Evolutionary conservation across 2,113 vertebrate species (phyloP), one percentile per base, ranked within the genome.

Genomic region (Oncorhynchus masou): DNA sequence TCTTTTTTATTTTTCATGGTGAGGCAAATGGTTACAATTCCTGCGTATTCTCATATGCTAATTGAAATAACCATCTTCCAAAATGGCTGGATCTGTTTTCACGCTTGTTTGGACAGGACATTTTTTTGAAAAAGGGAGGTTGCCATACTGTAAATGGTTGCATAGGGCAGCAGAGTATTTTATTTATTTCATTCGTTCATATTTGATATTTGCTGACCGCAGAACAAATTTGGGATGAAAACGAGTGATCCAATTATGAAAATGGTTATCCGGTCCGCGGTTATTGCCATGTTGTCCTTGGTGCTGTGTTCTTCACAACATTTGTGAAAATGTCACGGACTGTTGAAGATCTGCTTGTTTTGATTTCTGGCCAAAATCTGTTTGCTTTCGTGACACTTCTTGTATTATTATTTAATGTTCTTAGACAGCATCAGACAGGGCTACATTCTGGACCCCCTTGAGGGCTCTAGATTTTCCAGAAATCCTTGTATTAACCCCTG

Each of bases 401-500:
- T 39, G 77, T 77, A 69, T 71, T 81, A 74, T 73, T 54, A 68
- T 65, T 67, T 48, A n/a, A 79, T 71, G 67, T 77, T 70, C 29
- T n/a, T 60, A 70, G 20, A 51, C 76, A 7, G 73, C 70, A 65
- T 27, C 24, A 31, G 59, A 62, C 19, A 78, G 59, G 48, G 3
- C 54, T 24, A 29, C 20, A 73, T 66, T 69, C 6, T 16, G n/a
- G 59, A 24, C 59, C n/a, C 9, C 59, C 45, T 12, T 54, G 59
- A 74, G 71, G 75, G 72, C 59, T 68, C 74, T 31, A 65, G 78
- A 78, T 85, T 81, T 73, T 48, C 69, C 62, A 24, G 68, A 85
- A 80, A 87, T 79, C 81, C 78, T 59, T 3, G n/a, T 72, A 84
- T 82, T 84, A 86, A 76, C 75, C 70, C 27, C 70, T 71, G 59